phyloP scores from a whole-genome alignment of 2,797 vertebrate species.

The Remorina albescens region DNA sequence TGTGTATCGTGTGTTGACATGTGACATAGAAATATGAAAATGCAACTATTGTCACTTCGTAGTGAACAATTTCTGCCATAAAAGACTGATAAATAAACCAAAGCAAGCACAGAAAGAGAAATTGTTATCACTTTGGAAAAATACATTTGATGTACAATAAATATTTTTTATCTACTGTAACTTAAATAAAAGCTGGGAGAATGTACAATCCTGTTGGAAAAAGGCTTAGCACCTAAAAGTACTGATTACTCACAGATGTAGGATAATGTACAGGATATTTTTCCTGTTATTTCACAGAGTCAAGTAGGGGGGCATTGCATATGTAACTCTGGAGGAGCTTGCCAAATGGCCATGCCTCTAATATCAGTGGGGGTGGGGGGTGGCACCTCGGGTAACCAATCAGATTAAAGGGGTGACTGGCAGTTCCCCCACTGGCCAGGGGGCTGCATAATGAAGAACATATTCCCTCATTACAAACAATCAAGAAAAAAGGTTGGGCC shows the following conservation, averaged over 20 bases:
- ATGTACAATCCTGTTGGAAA: not conserved
- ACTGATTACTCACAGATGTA: slow-evolving; percentile 35
- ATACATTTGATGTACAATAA: not conserved
- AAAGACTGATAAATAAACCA: too few species aligned
- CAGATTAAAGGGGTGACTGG: slow-evolving; percentile 43
- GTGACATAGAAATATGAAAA: not conserved
- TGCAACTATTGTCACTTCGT: not conserved
- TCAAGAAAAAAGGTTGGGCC: not conserved
- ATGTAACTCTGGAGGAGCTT: not conserved
- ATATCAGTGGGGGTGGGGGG: slow-evolving; percentile 35
- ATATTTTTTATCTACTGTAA: not conserved
- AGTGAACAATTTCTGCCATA: not conserved
- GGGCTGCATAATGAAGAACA: slow-evolving; percentile 7
- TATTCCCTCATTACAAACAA: not conserved
- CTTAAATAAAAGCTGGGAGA: not conserved
- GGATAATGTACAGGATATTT: not conserved
- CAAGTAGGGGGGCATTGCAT: not conserved
- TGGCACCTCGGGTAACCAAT: slow-evolving; percentile 62
- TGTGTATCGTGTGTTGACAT: not conserved
- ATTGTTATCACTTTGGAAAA: not conserved
- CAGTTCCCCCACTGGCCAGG: slow-evolving; percentile 12
- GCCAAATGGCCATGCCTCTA: slow-evolving; percentile 2
- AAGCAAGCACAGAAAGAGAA: not conserved
- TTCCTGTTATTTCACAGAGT: not conserved
- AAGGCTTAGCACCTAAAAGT: not conserved